phyloP scores from a whole-genome alignment of 2,888 invertebrate species.

The Drepanosiphum platanoidis region DNA sequence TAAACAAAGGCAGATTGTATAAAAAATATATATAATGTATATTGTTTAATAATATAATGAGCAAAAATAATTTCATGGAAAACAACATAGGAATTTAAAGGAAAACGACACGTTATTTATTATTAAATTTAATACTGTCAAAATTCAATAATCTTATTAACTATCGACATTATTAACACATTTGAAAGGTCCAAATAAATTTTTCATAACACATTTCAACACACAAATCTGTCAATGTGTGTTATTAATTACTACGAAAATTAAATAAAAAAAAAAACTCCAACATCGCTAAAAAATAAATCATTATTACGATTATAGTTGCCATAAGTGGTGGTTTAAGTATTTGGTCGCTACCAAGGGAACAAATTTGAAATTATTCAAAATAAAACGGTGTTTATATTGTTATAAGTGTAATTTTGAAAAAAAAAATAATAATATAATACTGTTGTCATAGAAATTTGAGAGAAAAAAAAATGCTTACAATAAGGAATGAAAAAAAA shows the following conservation, averaged over 20 bases:
- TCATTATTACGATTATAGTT: not conserved
- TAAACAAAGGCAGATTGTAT: slow-evolving; percentile 57
- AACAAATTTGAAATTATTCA: slow-evolving; percentile 31
- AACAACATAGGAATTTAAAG: not conserved
- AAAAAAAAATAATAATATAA: slow-evolving; percentile 3
- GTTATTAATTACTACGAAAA: not conserved
- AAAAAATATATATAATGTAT: slow-evolving; percentile 37
- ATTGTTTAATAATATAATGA: slow-evolving; percentile 29
- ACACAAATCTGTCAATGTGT: not conserved
- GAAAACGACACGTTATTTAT: not conserved
- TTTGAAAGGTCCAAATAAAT: not conserved
- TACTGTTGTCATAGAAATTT: slow-evolving; percentile 10
- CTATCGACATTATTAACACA: not conserved
- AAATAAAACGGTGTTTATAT: slow-evolving; percentile 47
- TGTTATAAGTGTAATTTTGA: slow-evolving; percentile 8
- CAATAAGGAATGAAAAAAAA: slow-evolving; percentile 41
- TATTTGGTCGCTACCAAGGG: slow-evolving; percentile 23
- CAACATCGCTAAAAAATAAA: slow-evolving; percentile 8
- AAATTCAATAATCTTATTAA: not conserved
- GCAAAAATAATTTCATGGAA: slow-evolving; percentile 2
- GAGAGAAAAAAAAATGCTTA: slow-evolving; percentile 20
- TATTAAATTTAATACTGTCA: not conserved
- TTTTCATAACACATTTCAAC: not conserved
- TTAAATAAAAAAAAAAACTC: slow-evolving; percentile 27
- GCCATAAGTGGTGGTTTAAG: slow-evolving; percentile 22